Evolutionary conservation across 1,140 invertebrate species (phyloP).

Genomic region (Drosophila triauraria): DNA sequence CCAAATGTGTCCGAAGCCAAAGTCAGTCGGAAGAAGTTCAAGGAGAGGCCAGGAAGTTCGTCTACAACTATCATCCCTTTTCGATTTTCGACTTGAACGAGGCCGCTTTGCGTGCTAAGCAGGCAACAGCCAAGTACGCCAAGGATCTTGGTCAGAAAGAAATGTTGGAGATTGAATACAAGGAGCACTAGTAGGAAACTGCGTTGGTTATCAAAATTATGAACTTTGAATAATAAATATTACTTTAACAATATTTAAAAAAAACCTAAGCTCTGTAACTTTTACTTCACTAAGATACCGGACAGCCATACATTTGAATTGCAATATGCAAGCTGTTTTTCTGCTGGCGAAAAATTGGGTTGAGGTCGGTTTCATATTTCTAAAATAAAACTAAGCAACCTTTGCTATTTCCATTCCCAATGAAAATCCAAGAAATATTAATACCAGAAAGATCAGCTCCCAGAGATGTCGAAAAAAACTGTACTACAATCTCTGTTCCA

Average conservation of each 20-base stretch:
- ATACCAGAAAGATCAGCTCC: not conserved
- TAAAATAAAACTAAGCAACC: not conserved
- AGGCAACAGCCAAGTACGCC: not conserved
- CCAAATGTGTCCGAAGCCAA: slow-evolving; percentile 4
- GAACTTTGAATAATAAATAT: too few relatives aligned
- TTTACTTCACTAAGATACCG: too few relatives aligned
- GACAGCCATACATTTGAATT: too few relatives aligned
- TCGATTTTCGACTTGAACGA: slow-evolving; percentile 22
- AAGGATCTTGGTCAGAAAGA: not conserved
- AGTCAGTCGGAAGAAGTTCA: not conserved
- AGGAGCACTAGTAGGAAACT: too few relatives aligned
- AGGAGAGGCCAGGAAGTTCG: not conserved
- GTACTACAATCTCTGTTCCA: not conserved
- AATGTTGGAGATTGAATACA: slow-evolving; percentile 1
- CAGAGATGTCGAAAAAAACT: slow-evolving; percentile 16
- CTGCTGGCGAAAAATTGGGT: too few relatives aligned
- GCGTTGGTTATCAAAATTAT: too few relatives aligned
- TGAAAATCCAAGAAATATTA: not conserved
- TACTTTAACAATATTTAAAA: too few relatives aligned
- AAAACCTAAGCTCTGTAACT: too few relatives aligned
- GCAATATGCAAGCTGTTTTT: too few relatives aligned
- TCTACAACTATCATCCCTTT: slow-evolving; percentile 19
- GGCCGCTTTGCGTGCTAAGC: not conserved
- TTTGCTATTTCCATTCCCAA: not conserved
- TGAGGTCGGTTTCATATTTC: too few relatives aligned